phyloP scores from a whole-genome alignment of 2,797 vertebrate genomes.

The Chromobotia macracanthus region DNA sequence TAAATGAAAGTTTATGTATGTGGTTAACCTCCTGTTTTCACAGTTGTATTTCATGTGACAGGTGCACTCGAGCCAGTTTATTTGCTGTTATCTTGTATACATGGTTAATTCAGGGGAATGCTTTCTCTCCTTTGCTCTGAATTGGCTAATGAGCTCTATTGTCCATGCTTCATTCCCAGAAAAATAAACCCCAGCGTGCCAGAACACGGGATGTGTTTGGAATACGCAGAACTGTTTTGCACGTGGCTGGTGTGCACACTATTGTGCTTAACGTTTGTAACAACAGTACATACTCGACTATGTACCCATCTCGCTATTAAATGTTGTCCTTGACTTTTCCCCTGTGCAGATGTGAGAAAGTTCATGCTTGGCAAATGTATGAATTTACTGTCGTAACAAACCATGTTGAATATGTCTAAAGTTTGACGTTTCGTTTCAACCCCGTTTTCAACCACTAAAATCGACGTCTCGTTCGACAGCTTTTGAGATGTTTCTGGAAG shows the following conservation, averaged over 20 bases:
- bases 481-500: conserved; percentile 49
- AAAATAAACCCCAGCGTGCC: conserved; percentile 42
- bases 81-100: conserved; percentile 51
- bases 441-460: conserved; percentile 60
- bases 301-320: conserved; percentile 56
- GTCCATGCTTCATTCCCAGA: conserved; percentile 55
- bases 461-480: conserved; percentile 53
- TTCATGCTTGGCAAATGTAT: conserved; percentile 50
- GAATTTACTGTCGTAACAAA: conserved; percentile 39
- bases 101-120: conserved; percentile 52
- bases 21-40: conserved; percentile 52
- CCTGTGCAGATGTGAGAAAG: conserved; percentile 53
- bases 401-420: conserved; percentile 57
- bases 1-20: conserved; percentile 36
- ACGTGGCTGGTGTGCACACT: conserved; percentile 54
- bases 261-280: conserved; percentile 51
- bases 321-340: conserved; percentile 57
- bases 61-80: conserved; percentile 60
- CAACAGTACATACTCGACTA: conserved; percentile 52
- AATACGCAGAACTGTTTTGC: conserved; percentile 39
- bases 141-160: conserved; percentile 41
- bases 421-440: conserved; percentile 49
- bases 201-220: conserved; percentile 49
- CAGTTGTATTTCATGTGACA: conserved; percentile 51
- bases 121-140: conserved; percentile 34